A percentile compares a stretch with the other conserved stretches of the same genome.
Evolutionary conservation across 2,113 vertebrate species (phyloP).

Genomic region (Corythoichthys haematopterus): DNA sequence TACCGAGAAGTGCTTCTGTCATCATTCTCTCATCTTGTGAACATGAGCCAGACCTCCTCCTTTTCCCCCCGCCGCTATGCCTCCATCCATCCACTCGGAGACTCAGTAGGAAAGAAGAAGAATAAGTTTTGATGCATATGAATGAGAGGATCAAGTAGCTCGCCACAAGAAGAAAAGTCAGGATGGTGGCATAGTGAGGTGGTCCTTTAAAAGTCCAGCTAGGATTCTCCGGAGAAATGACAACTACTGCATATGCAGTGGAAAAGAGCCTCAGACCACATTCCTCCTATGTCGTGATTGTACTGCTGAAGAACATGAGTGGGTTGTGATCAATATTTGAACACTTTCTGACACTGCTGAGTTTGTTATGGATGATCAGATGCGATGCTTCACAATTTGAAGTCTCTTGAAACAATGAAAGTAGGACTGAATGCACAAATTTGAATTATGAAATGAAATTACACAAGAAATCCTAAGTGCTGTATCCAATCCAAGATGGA

Average conservation of each 20-base stretch:
- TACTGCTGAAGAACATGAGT: neutral
- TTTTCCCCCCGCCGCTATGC: constrained; percentile 14
- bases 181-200: constrained; percentile 4
- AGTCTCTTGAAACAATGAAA: neutral
- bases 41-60: neutral
- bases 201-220: neutral
- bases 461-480: no score
- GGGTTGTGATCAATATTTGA: constrained; percentile 4
- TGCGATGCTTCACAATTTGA: neutral
- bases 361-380: neutral
- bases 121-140: constrained; percentile 46
- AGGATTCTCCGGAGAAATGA: constrained; percentile 31
- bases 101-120: constrained; percentile 12
- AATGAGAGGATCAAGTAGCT: constrained; percentile 48
- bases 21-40: constrained; percentile 15
- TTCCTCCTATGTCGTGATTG: neutral
- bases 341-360: neutral
- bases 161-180: constrained; percentile 11
- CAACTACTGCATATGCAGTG: constrained; percentile 20
- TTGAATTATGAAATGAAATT: neutral
- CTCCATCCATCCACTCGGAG: constrained; percentile 33
- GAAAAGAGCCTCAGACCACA: constrained; percentile 20
- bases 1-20: constrained; percentile 10
- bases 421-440: neutral
- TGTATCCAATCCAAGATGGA: no score